phyloP scores from a whole-genome alignment of 1,140 invertebrate species.

The Bradysia coprophila region DNA sequence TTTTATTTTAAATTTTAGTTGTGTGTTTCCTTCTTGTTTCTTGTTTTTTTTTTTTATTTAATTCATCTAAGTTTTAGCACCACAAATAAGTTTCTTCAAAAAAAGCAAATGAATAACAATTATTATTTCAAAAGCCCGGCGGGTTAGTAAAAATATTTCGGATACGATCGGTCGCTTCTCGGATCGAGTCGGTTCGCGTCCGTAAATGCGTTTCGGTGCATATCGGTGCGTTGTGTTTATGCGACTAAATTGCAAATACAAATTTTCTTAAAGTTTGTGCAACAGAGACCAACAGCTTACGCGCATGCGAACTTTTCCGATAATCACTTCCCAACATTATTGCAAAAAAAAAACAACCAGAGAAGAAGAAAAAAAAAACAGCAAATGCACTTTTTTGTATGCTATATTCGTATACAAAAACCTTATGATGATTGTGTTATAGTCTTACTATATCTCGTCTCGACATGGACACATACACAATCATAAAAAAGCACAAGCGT shows the following conservation, averaged over 20 bases:
- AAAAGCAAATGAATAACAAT: no score
- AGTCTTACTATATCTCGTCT: no score
- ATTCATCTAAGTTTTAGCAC: no score
- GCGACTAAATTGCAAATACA: constrained; percentile 18
- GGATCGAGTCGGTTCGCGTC: constrained; percentile 20
- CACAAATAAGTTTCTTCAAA: no score
- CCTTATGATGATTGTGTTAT: no score
- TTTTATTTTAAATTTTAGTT: constrained; percentile 9
- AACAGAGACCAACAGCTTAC: constrained; percentile 2
- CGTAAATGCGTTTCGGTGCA: constrained; percentile 27
- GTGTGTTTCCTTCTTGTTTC: constrained; percentile 15
- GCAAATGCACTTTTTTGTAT: no score
- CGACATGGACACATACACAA: no score
- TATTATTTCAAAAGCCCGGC: background rate
- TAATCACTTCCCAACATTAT: no score
- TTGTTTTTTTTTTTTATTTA: constrained; percentile 1
- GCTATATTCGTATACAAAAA: no score
- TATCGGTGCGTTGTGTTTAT: constrained; percentile 26
- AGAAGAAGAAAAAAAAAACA: no score
- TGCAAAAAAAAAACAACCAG: no score
- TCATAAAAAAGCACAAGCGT: no score
- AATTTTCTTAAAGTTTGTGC: constrained; percentile 3
- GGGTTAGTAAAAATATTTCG: background rate
- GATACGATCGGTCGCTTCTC: constrained; percentile 25
- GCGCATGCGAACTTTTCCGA: background rate